Base-by-base conservation (phyloP, 2,888 invertebrate genomes). In the Pyrochroa serraticornis region DNA sequence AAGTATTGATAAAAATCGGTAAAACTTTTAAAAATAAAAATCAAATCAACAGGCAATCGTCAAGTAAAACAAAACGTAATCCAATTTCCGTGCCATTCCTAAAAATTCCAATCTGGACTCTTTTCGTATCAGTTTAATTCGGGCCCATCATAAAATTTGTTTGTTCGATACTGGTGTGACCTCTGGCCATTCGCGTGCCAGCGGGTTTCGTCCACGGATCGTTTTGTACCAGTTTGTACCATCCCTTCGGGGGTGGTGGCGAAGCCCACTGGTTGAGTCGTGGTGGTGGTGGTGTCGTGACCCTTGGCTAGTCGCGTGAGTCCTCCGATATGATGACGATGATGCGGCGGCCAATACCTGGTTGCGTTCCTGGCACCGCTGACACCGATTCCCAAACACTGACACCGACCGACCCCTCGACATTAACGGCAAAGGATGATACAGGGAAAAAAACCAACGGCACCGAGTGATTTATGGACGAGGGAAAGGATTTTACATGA, bases 291-390 rank as follows among this genome's bases (percentile, higher is more conserved):
- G 43, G 50, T 66, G 66, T 69, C 77, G 77, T 77, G 77, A 75
- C 77, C 78, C 74, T 63, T 78, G 78, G 76, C 77, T 74, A 78
- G 75, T 78, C 72, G 78, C 78, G 77, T 78, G 78, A 71, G 66
- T 64, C 63, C 63, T 48, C 56, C 58, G 52, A 44, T 53, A 48
- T 31, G 48, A 64, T 66, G 65, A 63, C 64, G 8, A 39, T 39
- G 13, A 39, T 39, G 8, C 60, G 60, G 58, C 68, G 73, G 72
- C 70, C 72, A 72, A 68, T 67, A 47, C 56, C 22, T 22, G 35
- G 42, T 41, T 39, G 56, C 62, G 73, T 72, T 67, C 73, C 74
- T 69, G 72, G 75, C 70, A 73, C 74, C 69, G 67, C 58, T 59
- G 65, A 66, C 70, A 67, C 68, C 63, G 67, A 66, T 70, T 67